phyloP scores from a whole-genome alignment of 2,113 vertebrate genomes.

The Tricholaema leucomelas region DNA sequence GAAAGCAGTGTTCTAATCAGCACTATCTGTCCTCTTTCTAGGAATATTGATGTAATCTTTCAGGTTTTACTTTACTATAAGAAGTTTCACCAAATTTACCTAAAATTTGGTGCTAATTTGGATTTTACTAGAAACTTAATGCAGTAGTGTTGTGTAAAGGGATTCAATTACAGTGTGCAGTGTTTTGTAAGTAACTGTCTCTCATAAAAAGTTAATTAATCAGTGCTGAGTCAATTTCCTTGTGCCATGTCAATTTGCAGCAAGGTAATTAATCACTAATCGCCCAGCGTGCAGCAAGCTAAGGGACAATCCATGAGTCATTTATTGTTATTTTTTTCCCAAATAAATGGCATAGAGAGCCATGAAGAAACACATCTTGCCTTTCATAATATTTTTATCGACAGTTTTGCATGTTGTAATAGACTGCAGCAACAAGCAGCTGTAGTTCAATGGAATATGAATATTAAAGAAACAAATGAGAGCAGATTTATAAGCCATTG shows the following conservation, averaged over 20 bases:
- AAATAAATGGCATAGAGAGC: conserved; percentile 74
- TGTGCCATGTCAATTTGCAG: conserved; percentile 83
- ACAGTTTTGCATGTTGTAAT: conserved; percentile 80
- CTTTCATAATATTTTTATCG: conserved; percentile 85
- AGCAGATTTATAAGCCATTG: conserved; percentile 83
- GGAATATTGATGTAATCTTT: neutral
- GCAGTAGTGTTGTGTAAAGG: conserved; percentile 68
- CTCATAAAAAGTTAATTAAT: conserved; percentile 88
- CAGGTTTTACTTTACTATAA: neutral
- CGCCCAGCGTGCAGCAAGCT: conserved; percentile 76
- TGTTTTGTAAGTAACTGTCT: conserved; percentile 81
- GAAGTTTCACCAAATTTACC: neutral
- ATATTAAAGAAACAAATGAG: conserved; percentile 86
- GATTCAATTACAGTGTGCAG: conserved; percentile 79
- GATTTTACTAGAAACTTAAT: conserved; percentile 70
- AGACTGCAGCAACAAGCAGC: conserved; percentile 79
- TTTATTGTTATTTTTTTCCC: conserved; percentile 74
- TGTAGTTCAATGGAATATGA: conserved; percentile 82
- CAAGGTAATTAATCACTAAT: conserved; percentile 90
- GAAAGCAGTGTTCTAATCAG: neutral
- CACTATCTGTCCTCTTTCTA: neutral
- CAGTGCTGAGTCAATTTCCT: conserved; percentile 86
- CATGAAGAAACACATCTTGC: conserved; percentile 76
- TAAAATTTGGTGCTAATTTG: conserved; percentile 69
- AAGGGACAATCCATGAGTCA: conserved; percentile 73